Evolutionary conservation across 2,888 invertebrate genomes (phyloP).

Genomic region (Folsomia candida): DNA sequence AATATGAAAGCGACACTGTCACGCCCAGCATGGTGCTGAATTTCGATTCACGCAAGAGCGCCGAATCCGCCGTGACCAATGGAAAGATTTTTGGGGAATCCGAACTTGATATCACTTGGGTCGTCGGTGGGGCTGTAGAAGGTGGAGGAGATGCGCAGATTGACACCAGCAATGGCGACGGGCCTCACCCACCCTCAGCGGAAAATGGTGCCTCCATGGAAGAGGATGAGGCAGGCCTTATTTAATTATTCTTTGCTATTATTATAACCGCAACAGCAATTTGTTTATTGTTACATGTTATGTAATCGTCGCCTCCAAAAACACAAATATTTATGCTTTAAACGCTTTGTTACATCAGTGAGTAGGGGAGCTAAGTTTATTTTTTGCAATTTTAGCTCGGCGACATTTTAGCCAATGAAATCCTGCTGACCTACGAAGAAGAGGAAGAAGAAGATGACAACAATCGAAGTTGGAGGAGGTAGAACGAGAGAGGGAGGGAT

Average conservation of each 20-base stretch:
- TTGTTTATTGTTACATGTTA: no score
- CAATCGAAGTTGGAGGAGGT: slow-evolving; percentile 88
- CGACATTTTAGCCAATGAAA: slow-evolving; percentile 63
- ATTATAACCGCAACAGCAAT: no score
- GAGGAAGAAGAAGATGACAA: slow-evolving; percentile 81
- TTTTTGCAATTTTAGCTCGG: slow-evolving; percentile 34
- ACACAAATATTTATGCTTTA: no score
- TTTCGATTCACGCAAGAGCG: slow-evolving; percentile 73
- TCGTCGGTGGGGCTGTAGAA: slow-evolving; percentile 22
- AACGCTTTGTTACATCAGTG: no score
- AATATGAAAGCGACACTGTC: slow-evolving; percentile 70
- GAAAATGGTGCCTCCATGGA: slow-evolving; percentile 55
- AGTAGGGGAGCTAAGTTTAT: slow-evolving; percentile 17
- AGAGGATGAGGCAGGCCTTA: slow-evolving; percentile 53
- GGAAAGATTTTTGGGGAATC: slow-evolving; percentile 72
- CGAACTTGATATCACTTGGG: slow-evolving; percentile 58
- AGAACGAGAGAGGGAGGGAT: slow-evolving; percentile 54
- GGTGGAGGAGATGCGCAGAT: slow-evolving; percentile 11
- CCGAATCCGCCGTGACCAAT: slow-evolving; percentile 72
- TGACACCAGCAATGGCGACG: slow-evolving; percentile 30
- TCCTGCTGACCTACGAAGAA: slow-evolving; percentile 78
- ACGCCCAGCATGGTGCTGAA: slow-evolving; percentile 74
- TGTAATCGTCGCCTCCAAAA: no score
- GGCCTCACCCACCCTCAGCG: slow-evolving; percentile 53
- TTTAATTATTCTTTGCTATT: slow-evolving; percentile 29